Evolutionary conservation across 2,888 invertebrate species (phyloP).

Genomic region (Aromia moschata): DNA sequence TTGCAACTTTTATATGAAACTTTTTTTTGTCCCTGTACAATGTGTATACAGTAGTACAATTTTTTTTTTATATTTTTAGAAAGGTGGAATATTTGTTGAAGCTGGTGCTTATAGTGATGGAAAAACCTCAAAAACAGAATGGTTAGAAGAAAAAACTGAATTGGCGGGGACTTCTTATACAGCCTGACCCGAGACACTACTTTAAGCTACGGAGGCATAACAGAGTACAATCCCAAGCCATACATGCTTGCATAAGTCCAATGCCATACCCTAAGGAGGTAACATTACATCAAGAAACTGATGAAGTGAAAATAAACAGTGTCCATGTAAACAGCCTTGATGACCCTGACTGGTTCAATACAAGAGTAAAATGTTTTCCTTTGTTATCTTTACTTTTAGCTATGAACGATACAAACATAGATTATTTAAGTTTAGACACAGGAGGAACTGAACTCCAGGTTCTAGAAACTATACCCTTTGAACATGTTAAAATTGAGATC

Average conservation of each 20-base stretch:
- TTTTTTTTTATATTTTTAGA: slow-evolving; percentile 61
- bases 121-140: slow-evolving; percentile 72
- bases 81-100: slow-evolving; percentile 79
- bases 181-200: slow-evolving; percentile 82
- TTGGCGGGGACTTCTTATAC: slow-evolving; percentile 80
- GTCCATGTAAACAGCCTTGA: slow-evolving; percentile 68
- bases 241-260: slow-evolving; percentile 84
- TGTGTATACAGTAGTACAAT: no score
- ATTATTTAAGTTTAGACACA: slow-evolving; percentile 76
- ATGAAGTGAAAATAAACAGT: slow-evolving; percentile 61
- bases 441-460: slow-evolving; percentile 66
- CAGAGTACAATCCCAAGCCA: slow-evolving; percentile 69
- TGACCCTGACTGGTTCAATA: slow-evolving; percentile 70
- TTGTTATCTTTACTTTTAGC: slow-evolving; percentile 83
- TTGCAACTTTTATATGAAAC: no score
- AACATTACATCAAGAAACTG: slow-evolving; percentile 58
- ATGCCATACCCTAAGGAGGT: slow-evolving; percentile 77
- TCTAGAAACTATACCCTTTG: slow-evolving; percentile 69
- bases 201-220: slow-evolving; percentile 71
- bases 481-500: slow-evolving; percentile 62
- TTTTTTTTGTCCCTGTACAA: no score
- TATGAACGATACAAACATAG: slow-evolving; percentile 74
- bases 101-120: slow-evolving; percentile 70
- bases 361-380: slow-evolving; percentile 86
- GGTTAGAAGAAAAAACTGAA: slow-evolving; percentile 74